Percentiles rank a stretch among this genome's conserved stretches.
phyloP scores from a whole-genome alignment of 2,888 invertebrate genomes.

The Eulithis testata region DNA sequence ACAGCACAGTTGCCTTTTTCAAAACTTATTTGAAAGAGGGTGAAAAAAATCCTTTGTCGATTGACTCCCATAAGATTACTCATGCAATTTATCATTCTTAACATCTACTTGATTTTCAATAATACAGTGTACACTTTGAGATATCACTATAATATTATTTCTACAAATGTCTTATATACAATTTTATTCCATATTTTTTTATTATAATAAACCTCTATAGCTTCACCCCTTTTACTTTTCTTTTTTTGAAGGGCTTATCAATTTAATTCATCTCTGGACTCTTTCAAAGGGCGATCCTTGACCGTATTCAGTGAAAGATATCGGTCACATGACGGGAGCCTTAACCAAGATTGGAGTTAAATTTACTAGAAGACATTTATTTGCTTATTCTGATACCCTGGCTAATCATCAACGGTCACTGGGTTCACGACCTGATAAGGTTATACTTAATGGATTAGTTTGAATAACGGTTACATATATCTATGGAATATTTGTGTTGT shows the following conservation, averaged over 20 bases:
- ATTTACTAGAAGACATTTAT: constrained; percentile 84
- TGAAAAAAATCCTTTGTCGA: constrained; percentile 65
- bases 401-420: constrained; percentile 72
- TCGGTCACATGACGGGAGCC: constrained; percentile 78
- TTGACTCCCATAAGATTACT: constrained; percentile 69
- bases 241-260: constrained; percentile 76
- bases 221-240: constrained; percentile 65
- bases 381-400: constrained; percentile 71
- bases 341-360: constrained; percentile 76
- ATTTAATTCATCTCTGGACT: constrained; percentile 82
- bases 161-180: background rate
- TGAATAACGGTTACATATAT: constrained; percentile 34
- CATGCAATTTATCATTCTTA: constrained; percentile 77
- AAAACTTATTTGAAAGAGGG: too few species aligned
- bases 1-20: constrained; percentile 57
- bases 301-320: constrained; percentile 77
- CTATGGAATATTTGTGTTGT: constrained; percentile 24
- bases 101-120: constrained; percentile 55
- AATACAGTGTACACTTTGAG: background rate
- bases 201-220: constrained; percentile 31
- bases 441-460: constrained; percentile 52
- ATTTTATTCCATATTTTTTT: constrained; percentile 12
- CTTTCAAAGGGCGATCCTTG: constrained; percentile 76
- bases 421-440: constrained; percentile 57
- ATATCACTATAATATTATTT: background rate